Base-by-base conservation (phyloP, 2,888 invertebrate genomes). In the Lithophane socia region DNA sequence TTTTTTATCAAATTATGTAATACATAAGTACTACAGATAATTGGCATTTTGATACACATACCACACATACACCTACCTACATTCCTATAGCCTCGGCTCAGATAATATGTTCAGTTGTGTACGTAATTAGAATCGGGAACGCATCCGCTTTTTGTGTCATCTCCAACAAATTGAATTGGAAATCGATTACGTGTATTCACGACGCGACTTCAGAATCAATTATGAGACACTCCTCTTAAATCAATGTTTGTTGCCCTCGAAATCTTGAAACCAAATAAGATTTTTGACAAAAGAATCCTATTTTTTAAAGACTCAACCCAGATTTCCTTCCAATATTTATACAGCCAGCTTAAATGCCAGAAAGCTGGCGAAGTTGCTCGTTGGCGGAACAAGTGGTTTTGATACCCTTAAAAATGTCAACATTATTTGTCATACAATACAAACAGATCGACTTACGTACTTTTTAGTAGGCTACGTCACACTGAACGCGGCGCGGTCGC, bases 361-460 rank as follows among this genome's bases (percentile, higher is more conserved):
- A 82, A 49, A 85, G 64, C 64, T 65, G n/a, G 10, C 58, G 49
- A 80, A 75, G 58, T 75, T 73, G 29, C 68, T 82, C 58, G 61
- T 42, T 75, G 44, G 63, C 65, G 13, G 42, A 71, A 75, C 58
- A 78, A 83, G 74, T 65, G 52, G 60, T 85, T 85, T 79, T 78
- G 67, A 76, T 83, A 73, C 60, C 75, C 79, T 69, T 75, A 64
- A 72, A 75, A 76, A 71, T 73, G 68, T 77, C 76, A 77, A 79
- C 76, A 76, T 79, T 73, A 76, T 80, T 79, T 76, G 78, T 77
- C 37, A 37, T 54, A 58, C 49, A 81, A 71, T 85, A 82, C 73
- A 85, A 80, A 85, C 80, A 83, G 73, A 83, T 76, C 83, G 70
- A 87, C 82, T 84, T 87, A 89, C 87, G 86, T 77, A 85, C 87